These are phyloP conservation scores for Mystacides longicornis DNA, from an alignment of 2,888 invertebrate species.

Conservation along the genomic window DNA sequence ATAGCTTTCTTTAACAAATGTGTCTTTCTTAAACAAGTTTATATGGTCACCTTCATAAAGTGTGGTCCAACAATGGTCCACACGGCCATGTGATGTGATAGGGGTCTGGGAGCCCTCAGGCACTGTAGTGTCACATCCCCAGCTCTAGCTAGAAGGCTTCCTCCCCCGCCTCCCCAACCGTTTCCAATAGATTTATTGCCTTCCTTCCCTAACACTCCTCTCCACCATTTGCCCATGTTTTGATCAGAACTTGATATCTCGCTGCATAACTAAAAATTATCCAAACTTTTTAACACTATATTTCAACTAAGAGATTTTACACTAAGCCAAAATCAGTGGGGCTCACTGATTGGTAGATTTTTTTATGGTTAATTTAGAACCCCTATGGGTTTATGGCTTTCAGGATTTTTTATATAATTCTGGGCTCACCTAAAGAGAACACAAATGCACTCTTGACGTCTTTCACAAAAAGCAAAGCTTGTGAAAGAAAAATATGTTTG, in stretches of 20 bases:
- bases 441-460: too few species aligned
- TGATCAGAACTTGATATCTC: conserved; percentile 33
- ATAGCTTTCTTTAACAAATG: neutral
- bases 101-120: conserved; percentile 75
- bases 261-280: conserved; percentile 30
- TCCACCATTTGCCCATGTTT: conserved; percentile 22
- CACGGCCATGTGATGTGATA: conserved; percentile 84
- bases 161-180: conserved; percentile 38
- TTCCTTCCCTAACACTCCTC: conserved; percentile 31
- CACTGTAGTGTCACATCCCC: conserved; percentile 85
- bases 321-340: too few species aligned
- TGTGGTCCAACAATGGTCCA: conserved; percentile 92
- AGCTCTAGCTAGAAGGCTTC: conserved; percentile 66
- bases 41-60: conserved; percentile 72
- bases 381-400: too few species aligned
- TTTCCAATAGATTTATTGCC: conserved; percentile 53
- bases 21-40: too few species aligned
- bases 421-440: too few species aligned
- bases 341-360: too few species aligned
- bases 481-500: too few species aligned
- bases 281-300: too few species aligned
- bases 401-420: too few species aligned
- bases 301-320: too few species aligned
- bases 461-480: too few species aligned
- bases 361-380: too few species aligned